Evolutionary conservation across 2,888 invertebrate species (phyloP).

Genomic region (Cheilosia urbana): DNA sequence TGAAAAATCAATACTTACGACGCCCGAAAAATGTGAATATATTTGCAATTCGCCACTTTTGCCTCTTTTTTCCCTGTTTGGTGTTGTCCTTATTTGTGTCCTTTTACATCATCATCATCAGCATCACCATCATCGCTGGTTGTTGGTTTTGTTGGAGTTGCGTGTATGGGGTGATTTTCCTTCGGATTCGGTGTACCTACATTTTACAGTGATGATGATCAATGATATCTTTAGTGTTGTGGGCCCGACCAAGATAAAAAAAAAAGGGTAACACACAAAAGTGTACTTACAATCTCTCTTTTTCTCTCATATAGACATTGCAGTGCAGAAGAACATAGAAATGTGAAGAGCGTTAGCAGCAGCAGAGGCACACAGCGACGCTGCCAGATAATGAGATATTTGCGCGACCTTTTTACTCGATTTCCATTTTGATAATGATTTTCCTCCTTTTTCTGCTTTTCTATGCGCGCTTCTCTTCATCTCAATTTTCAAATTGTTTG

Average conservation of each 20-base stretch:
- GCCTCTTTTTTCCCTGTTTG: slow-evolving; percentile 15
- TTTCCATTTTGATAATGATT: slow-evolving; percentile 72
- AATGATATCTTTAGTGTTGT: slow-evolving; percentile 51
- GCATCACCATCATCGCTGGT: no score
- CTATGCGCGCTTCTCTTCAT: slow-evolving; percentile 42
- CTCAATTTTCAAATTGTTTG: slow-evolving; percentile 64
- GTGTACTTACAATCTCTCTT: slow-evolving; percentile 38
- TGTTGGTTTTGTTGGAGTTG: slow-evolving; percentile 25
- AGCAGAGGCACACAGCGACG: slow-evolving; percentile 34
- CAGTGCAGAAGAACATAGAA: slow-evolving; percentile 49
- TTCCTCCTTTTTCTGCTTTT: slow-evolving; percentile 66
- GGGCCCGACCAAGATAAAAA: slow-evolving; percentile 38
- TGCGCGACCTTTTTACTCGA: slow-evolving; percentile 73
- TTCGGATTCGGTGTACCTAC: slow-evolving; percentile 14
- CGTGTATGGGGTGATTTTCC: slow-evolving; percentile 5
- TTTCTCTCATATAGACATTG: slow-evolving; percentile 37
- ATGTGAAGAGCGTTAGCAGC: slow-evolving; percentile 43
- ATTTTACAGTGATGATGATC: slow-evolving; percentile 45
- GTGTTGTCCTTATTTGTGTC: slow-evolving; percentile 49
- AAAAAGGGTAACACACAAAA: slow-evolving; percentile 44
- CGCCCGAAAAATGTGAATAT: slow-evolving; percentile 70
- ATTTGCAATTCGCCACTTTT: slow-evolving; percentile 61
- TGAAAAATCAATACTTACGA: slow-evolving; percentile 72
- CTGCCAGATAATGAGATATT: slow-evolving; percentile 72
- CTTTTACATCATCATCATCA: background rate